A percentile compares a stretch with the other conserved stretches of the same genome.
Conservation (phyloP, 2,113 vertebrate genomes). For the Semnornis frantzii region DNA sequence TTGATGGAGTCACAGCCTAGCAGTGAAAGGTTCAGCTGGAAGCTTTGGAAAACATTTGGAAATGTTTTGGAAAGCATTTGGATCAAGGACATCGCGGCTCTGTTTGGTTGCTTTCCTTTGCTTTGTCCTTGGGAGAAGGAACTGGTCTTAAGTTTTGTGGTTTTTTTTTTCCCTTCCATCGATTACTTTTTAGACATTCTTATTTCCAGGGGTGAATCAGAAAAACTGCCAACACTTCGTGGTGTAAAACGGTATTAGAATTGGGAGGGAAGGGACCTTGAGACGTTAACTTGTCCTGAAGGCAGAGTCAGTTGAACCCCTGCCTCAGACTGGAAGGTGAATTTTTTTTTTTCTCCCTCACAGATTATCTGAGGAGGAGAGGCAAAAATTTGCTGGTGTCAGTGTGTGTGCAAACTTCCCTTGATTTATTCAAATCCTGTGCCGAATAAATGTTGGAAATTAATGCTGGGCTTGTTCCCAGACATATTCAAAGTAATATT, state of each 20-base stretch:
- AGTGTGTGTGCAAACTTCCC: not conserved
- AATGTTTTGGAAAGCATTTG: conserved; percentile 55
- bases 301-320: not conserved
- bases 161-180: not conserved
- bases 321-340: not conserved
- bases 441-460: conserved; percentile 37
- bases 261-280: not conserved
- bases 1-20: not conserved
- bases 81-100: not conserved
- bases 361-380: not conserved
- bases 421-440: not conserved
- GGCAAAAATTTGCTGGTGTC: conserved; percentile 12
- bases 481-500: conserved; percentile 21
- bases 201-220: conserved; percentile 19
- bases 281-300: not conserved
- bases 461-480: conserved; percentile 35
- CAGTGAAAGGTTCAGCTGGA: conserved; percentile 36
- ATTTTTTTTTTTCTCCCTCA: not conserved
- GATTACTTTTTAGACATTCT: not conserved
- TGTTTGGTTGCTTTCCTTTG: conserved; percentile 11
- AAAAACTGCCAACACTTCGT: not conserved
- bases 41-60: conserved; percentile 59
- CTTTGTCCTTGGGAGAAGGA: conserved; percentile 24
- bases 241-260: not conserved
- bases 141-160: not conserved